Conservation (phyloP, 1,140 invertebrate genomes). For the Fopius arisanus region DNA sequence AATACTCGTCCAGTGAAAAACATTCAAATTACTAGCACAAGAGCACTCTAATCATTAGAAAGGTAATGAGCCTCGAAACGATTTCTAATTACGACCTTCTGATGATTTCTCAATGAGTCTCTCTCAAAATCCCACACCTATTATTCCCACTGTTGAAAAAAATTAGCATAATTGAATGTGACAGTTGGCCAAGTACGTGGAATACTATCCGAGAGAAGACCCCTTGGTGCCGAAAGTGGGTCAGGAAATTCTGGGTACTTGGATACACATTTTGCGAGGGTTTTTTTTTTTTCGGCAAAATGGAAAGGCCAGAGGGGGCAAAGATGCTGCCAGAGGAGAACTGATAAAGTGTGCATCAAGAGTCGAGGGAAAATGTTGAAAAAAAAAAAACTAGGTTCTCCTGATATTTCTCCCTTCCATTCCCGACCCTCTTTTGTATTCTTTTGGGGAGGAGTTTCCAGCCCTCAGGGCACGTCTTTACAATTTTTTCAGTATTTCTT, state of each 20-base stretch:
- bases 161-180: constrained; percentile 26
- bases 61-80: background rate
- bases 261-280: background rate
- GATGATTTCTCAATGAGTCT: background rate
- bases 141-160: background rate
- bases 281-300: background rate
- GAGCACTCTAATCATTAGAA: background rate
- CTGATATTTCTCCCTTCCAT: background rate
- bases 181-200: constrained; percentile 9
- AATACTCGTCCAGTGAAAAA: too few relatives aligned
- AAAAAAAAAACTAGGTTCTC: background rate
- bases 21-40: too few relatives aligned
- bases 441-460: background rate
- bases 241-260: constrained; percentile 25
- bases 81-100: background rate
- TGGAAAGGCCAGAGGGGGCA: background rate
- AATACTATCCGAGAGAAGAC: constrained; percentile 16
- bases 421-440: background rate
- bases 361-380: background rate
- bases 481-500: background rate
- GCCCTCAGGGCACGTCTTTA: background rate
- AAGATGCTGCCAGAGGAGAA: background rate
- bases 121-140: background rate
- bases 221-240: constrained; percentile 25
- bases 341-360: constrained; percentile 4